Evolutionary conservation across 37 sponge, comb jelly and placozoan species (phyloP).

Genomic region (Geodia barretti): DNA sequence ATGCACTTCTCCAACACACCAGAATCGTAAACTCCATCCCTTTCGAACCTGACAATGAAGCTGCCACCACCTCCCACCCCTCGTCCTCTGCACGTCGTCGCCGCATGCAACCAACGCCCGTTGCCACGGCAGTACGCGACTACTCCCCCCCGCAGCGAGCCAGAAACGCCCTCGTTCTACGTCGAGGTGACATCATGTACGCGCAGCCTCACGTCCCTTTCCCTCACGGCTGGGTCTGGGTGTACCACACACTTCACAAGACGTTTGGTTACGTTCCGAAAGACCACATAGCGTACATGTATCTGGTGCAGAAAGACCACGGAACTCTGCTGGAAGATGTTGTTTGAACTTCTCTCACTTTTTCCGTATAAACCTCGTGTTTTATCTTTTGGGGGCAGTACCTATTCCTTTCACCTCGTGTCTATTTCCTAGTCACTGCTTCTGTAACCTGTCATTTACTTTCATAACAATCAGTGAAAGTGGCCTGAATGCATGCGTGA

Average conservation of each 20-base stretch:
- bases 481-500: too few relatives aligned
- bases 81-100: background rate
- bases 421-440: too few relatives aligned
- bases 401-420: too few relatives aligned
- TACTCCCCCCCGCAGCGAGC: conserved; percentile 21
- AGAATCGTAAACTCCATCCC: background rate
- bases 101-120: background rate
- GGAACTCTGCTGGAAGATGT: background rate
- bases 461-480: too few relatives aligned
- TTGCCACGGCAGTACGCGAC: conserved; percentile 15
- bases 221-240: conserved; percentile 71
- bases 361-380: too few relatives aligned
- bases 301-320: background rate
- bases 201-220: conserved; percentile 36
- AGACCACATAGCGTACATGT: conserved; percentile 30
- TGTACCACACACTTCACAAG: conserved; percentile 32
- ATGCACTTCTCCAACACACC: background rate
- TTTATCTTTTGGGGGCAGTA: too few relatives aligned
- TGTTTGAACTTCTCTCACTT: too few relatives aligned
- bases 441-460: too few relatives aligned
- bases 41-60: background rate
- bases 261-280: conserved; percentile 56
- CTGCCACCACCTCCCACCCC: background rate
- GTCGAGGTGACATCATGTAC: conserved; percentile 44
- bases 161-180: conserved; percentile 23